Evolutionary conservation across 2,888 invertebrate species (phyloP), one percentile per base, ranked within the genome.

Genomic region (Gastrophysa polygoni): DNA sequence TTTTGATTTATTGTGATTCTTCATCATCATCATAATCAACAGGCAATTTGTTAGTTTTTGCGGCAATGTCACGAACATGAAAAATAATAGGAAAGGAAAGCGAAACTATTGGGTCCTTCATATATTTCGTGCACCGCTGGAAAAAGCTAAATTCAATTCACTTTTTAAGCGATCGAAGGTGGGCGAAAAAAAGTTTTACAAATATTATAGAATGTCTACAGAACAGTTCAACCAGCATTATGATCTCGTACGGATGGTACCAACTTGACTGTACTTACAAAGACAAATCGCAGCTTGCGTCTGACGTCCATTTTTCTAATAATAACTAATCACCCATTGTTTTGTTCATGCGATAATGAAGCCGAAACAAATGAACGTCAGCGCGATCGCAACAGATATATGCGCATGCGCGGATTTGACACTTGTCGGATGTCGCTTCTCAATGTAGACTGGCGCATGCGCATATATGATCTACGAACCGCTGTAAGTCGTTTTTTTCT

Each of bases 1-100:
- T n/a, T n/a, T n/a, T n/a, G n/a, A 14, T 4, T 38, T 14, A 14
- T 14, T n/a, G n/a, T n/a, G n/a, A 14, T 38, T 6, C 38, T 6
- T 14, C 38, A 49, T 49, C 49, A 1, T 49, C 49, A 49, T 49
- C 49, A 29, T 49, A n/a, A n/a, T n/a, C n/a, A n/a, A n/a, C 49
- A 29, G 24, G 28, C 49, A 28, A 49, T 49, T 49, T 49, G 7
- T 16, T 49, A 6, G 24, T 49, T 49, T 24, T 49, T 14, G 49
- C 49, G n/a, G 28, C 24, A 49, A 17, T 24, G 49, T 49, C 38
- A 38, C 14, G 38, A 38, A 38, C 14, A 38, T 14, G 38, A 38
- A 14, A n/a, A 38, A 38, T n/a, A 38, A 6, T 4, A 38, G n/a
- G 14, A 38, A 38, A 38, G 14, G 14, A 14, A 38, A 18, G 24